Evolutionary conservation across 2,888 invertebrate genomes (phyloP).

Genomic region (Anarsia innoxiella): DNA sequence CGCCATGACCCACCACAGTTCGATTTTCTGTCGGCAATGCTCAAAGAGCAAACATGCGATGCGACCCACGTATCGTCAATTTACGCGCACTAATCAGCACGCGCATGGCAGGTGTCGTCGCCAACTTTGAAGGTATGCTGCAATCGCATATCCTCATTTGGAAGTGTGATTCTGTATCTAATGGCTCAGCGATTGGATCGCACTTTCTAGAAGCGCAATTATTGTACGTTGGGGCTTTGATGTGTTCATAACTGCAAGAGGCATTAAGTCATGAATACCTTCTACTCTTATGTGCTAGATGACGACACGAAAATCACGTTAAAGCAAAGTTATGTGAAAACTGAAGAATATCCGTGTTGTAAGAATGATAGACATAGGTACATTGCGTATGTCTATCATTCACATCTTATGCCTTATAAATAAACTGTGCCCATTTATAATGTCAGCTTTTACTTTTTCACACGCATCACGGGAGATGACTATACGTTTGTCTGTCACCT

Average conservation of each 20-base stretch:
- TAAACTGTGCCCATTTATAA: too few relatives aligned
- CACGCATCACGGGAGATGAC: conserved; percentile 55
- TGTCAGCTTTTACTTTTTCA: conserved; percentile 46
- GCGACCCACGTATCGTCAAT: conserved; percentile 60
- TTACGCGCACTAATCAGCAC: conserved; percentile 37
- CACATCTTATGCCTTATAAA: background rate
- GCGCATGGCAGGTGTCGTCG: conserved; percentile 13
- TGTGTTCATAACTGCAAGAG: too few relatives aligned
- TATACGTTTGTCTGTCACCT: conserved; percentile 47
- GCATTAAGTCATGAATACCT: too few relatives aligned
- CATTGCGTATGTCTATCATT: background rate
- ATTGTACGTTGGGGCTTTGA: too few relatives aligned
- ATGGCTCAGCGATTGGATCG: background rate
- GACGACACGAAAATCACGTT: too few relatives aligned
- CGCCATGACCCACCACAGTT: conserved; percentile 56
- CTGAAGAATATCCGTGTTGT: too few relatives aligned
- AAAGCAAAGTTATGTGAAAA: too few relatives aligned
- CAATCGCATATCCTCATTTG: conserved; percentile 7
- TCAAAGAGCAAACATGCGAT: conserved; percentile 47
- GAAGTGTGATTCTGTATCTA: conserved; percentile 2
- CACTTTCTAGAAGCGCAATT: too few relatives aligned
- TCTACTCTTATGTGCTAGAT: too few relatives aligned
- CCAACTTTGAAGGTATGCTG: conserved; percentile 14
- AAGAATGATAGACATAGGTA: too few relatives aligned
- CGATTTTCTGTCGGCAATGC: conserved; percentile 41